A percentile compares a stretch with the other conserved stretches of the same genome.
phyloP scores from a whole-genome alignment of 1,140 invertebrate genomes.

The Meloidogyne exigua region DNA sequence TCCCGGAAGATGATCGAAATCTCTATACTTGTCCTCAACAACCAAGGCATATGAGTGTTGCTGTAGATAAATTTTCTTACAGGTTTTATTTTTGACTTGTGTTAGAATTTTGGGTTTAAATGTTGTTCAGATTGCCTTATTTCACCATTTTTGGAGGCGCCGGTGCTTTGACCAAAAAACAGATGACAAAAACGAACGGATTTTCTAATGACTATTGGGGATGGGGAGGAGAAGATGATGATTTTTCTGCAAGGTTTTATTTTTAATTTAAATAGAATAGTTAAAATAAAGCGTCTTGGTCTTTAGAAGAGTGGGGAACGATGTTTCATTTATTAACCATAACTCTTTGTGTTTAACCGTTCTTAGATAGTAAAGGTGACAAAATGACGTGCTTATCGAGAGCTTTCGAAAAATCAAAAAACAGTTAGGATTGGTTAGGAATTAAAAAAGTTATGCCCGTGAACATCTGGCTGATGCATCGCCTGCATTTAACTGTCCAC shows the following conservation, averaged over 20 bases:
- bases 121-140: constrained; percentile 44
- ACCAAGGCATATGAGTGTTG: constrained; percentile 81
- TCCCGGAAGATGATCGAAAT: constrained; percentile 83
- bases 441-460: not conserved
- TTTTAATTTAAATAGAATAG: not conserved
- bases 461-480: no score
- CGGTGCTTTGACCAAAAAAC: constrained; percentile 68
- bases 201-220: constrained; percentile 87
- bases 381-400: no score
- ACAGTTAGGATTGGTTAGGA: not conserved
- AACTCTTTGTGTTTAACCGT: no score
- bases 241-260: constrained; percentile 46
- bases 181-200: constrained; percentile 79
- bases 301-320: no score
- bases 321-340: no score
- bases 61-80: constrained; percentile 83
- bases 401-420: not conserved
- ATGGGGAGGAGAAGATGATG: constrained; percentile 67
- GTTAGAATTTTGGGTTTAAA: not conserved
- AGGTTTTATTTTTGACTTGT: constrained; percentile 68
- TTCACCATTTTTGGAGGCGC: constrained; percentile 71
- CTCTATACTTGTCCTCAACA: constrained; percentile 85
- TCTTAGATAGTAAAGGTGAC: no score
- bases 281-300: no score
- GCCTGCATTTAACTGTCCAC: no score